phyloP scores from a whole-genome alignment of 2,888 invertebrate genomes.

The Lymantria dispar region DNA sequence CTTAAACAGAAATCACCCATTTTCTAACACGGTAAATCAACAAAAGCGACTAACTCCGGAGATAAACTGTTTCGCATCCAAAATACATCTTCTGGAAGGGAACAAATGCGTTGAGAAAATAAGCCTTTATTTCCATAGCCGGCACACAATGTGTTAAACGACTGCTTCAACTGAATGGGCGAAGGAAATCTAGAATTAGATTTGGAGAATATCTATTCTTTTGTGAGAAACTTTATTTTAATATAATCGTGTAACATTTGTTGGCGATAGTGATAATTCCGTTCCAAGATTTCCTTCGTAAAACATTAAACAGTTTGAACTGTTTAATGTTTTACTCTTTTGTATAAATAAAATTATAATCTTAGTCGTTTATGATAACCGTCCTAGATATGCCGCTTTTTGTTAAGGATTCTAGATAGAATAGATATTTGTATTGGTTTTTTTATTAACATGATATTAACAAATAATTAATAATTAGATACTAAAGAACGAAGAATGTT shows the following conservation, averaged over 20 bases:
- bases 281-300: no score
- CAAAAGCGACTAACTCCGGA: slow-evolving; percentile 48
- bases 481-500: no score
- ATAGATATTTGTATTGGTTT: no score
- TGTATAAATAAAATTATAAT: no score
- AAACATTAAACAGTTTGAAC: no score
- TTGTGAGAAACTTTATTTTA: slow-evolving; percentile 19
- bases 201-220: slow-evolving; percentile 26
- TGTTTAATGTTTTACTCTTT: no score
- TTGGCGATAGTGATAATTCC: no score
- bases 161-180: slow-evolving; percentile 39
- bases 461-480: no score
- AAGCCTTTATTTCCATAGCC: slow-evolving; percentile 61
- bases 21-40: slow-evolving; percentile 32
- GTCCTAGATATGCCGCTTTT: no score
- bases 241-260: background rate
- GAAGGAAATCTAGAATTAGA: slow-evolving; percentile 44
- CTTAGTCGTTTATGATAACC: no score
- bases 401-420: no score
- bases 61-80: slow-evolving; percentile 68
- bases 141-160: slow-evolving; percentile 52
- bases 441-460: no score
- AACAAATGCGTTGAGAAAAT: slow-evolving; percentile 69
- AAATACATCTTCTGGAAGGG: slow-evolving; percentile 72
- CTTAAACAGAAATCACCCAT: background rate